These are phyloP conservation scores for Acanthiza pusilla DNA, from an alignment of 2,797 vertebrate species.

Conservation along the genomic window DNA sequence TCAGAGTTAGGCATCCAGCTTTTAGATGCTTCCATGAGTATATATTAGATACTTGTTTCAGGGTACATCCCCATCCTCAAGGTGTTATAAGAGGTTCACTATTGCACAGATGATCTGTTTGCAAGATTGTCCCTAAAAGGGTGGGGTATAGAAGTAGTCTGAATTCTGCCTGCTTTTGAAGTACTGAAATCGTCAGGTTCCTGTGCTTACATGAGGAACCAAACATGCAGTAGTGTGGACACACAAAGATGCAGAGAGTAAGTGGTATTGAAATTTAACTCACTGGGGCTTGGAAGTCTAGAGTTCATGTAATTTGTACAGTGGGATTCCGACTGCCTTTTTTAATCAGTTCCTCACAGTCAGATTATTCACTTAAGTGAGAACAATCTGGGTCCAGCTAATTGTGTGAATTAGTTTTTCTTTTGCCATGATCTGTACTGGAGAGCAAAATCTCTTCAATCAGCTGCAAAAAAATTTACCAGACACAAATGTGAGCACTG, in stretches of 20 bases:
- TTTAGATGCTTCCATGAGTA: background rate
- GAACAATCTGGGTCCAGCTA: background rate
- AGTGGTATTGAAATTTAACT: background rate
- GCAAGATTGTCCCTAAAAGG: background rate
- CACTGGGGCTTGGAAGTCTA: background rate
- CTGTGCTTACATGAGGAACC: background rate
- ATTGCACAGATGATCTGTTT: background rate
- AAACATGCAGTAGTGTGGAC: background rate
- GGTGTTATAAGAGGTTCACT: background rate
- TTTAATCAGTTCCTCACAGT: background rate
- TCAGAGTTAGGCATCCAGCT: background rate
- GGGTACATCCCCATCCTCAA: background rate
- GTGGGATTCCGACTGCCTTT: background rate
- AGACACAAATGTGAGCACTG: background rate
- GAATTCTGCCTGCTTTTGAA: background rate
- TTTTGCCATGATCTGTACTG: background rate
- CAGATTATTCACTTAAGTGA: background rate
- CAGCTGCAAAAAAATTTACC: background rate
- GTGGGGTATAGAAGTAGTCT: background rate
- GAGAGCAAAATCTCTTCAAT: background rate
- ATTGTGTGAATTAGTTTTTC: background rate
- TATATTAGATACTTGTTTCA: background rate
- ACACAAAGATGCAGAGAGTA: background rate
- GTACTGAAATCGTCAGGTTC: background rate
- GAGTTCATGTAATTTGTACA: background rate